Evolutionary conservation across 2,797 vertebrate species (phyloP).

Genomic region (Sebastes alutus): DNA sequence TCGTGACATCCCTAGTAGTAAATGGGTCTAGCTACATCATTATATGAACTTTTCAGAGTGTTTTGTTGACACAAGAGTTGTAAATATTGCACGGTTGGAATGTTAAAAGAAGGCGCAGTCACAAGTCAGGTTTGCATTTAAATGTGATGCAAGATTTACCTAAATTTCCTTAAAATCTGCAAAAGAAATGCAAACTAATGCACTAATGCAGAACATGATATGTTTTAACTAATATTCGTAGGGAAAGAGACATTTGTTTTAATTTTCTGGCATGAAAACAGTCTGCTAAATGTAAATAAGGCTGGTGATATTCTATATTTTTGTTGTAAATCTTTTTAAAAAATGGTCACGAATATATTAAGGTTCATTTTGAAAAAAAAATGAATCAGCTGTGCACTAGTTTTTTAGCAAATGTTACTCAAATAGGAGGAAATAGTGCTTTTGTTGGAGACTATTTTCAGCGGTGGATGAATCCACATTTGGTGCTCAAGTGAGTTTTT

Average conservation of each 20-base stretch:
- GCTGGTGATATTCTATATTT: not conserved
- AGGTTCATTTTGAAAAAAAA: not conserved
- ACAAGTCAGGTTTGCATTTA: not conserved
- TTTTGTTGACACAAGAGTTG: not conserved
- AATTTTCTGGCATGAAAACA: not conserved
- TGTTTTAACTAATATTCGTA: not conserved
- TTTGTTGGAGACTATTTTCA: too few species aligned
- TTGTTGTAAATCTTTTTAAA: not conserved
- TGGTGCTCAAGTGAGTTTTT: too few species aligned
- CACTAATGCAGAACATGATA: not conserved
- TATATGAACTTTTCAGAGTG: rapidly evolving
- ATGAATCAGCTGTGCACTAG: not conserved
- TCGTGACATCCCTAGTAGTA: too few species aligned
- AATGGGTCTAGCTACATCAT: too few species aligned
- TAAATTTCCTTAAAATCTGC: not conserved
- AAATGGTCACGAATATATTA: not conserved
- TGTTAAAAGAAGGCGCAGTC: not conserved
- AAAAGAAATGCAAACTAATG: not conserved
- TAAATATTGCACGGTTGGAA: not conserved
- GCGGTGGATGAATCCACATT: too few species aligned
- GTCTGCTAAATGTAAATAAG: not conserved
- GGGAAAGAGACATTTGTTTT: not conserved
- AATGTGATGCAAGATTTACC: not conserved
- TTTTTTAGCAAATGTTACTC: too few species aligned
- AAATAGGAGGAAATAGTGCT: too few species aligned